These are phyloP conservation scores for Choloepus hoffmanni DNA, from an alignment of 2,113 vertebrate species.

Conservation along the genomic window DNA sequence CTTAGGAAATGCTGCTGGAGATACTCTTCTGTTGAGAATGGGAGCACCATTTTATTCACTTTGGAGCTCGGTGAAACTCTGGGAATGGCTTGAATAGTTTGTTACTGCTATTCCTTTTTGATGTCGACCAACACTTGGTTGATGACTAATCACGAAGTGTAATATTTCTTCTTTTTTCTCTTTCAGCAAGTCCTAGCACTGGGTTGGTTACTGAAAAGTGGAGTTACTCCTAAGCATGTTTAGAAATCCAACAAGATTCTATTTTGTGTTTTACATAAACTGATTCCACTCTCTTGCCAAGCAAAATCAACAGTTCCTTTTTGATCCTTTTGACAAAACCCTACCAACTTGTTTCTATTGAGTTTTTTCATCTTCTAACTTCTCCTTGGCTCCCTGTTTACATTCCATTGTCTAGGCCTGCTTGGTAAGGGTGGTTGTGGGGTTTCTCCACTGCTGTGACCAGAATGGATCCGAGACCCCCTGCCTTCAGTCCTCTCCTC, in stretches of 20 bases:
- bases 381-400: background rate
- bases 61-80: background rate
- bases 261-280: constrained; percentile 44
- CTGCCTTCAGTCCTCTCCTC: background rate
- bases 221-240: background rate
- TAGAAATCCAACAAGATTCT: constrained; percentile 17
- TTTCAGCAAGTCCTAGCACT: background rate
- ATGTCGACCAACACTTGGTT: background rate
- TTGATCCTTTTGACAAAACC: background rate
- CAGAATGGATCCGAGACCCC: background rate
- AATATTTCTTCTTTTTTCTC: background rate
- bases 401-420: background rate
- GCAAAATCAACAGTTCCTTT: background rate
- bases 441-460: background rate
- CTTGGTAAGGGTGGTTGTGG: background rate
- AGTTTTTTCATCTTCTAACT: background rate
- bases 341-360: background rate
- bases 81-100: background rate
- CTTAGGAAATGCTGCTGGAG: background rate
- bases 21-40: background rate
- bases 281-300: background rate
- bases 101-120: background rate
- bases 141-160: background rate
- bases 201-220: background rate
- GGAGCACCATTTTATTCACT: background rate